Evolutionary conservation across 1,140 invertebrate genomes (phyloP).

Genomic region (Neocloeon triangulifer): DNA sequence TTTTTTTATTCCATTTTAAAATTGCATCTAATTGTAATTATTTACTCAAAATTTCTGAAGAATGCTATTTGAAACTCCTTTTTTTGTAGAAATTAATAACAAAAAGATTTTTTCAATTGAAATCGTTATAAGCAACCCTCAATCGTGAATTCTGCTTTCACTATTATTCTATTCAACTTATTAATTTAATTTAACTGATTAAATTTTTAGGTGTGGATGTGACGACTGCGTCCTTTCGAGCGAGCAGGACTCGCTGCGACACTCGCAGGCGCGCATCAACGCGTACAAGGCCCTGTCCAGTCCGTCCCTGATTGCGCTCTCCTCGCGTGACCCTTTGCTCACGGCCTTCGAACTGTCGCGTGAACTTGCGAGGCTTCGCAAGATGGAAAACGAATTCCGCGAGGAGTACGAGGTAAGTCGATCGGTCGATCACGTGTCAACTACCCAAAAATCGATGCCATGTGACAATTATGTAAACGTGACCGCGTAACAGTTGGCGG

Average conservation of each 20-base stretch:
- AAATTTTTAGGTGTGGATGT: conserved; percentile 58
- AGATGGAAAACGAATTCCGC: conserved; percentile 84
- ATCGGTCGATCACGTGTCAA: neutral
- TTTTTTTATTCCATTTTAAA: no score
- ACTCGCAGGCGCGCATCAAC: conserved; percentile 80
- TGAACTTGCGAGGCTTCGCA: conserved; percentile 61
- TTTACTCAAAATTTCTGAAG: no score
- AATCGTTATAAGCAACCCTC: no score
- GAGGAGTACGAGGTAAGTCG: conserved; percentile 57
- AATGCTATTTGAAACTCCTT: no score
- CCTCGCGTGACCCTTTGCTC: conserved; percentile 75
- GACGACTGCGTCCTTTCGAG: conserved; percentile 64
- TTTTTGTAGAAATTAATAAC: no score
- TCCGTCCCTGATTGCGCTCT: conserved; percentile 75
- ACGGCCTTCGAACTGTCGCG: conserved; percentile 83
- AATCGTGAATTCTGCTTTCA: no score
- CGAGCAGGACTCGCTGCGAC: conserved; percentile 54
- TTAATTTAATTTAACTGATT: no score
- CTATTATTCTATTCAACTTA: no score
- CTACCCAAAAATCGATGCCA: conserved; percentile 1
- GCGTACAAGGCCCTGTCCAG: conserved; percentile 76
- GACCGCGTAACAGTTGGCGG: no score
- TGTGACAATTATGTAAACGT: no score
- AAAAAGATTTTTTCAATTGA: no score
- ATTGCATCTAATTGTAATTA: no score